Base-by-base conservation (phyloP, 2,797 vertebrate genomes). In the Labeo calbasu region DNA sequence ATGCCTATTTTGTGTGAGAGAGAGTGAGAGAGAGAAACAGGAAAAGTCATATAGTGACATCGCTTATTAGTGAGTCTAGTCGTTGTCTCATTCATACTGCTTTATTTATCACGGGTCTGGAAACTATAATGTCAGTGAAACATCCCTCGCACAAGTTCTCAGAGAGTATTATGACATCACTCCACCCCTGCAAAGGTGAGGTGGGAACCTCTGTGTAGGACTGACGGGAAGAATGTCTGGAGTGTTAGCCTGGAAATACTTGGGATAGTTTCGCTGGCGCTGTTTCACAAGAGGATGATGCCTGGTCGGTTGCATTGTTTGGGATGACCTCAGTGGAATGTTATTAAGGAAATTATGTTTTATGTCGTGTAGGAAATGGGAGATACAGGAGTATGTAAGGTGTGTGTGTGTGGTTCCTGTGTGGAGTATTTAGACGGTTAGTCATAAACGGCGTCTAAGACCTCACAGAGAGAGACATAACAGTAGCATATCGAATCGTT, bases 321-420 rank as follows among this genome's bases (percentile, higher is more conserved):
- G 78, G 46, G 68, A 77, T 89, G 87, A 91, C 84, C 86, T 89
- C 81, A 79, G 40, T 82, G 88, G 87, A 91, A 91, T 91, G 88
- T 86, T 77, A 84, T 78, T 84, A 86, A 83, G 83, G 86, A 85
- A 87, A 84, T 90, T 66, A 85, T 85, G 77, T 87, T 85, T 87
- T 55, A 87, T 78, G 79, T 85, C 17, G 72, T 87, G 80, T 69
- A 79, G 78, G 83, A 86, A 86, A 86, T 75, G 79, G 79, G 76
- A 85, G 65, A 86, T 86, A 66, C 50, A 59, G 70, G 79, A 82
- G 71, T 32, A 36, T 40, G 78, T 65, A 81, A 82, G 81, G 82
- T 89, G 81, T 82, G 73, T 84, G 80, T 84, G 80, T 82, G 87
- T 81, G 57, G 83, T 85, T 84, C 28, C 79, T 59, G 72, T 80